phyloP scores from a whole-genome alignment of 2,888 invertebrate genomes.

The Sussaba pulchella region DNA sequence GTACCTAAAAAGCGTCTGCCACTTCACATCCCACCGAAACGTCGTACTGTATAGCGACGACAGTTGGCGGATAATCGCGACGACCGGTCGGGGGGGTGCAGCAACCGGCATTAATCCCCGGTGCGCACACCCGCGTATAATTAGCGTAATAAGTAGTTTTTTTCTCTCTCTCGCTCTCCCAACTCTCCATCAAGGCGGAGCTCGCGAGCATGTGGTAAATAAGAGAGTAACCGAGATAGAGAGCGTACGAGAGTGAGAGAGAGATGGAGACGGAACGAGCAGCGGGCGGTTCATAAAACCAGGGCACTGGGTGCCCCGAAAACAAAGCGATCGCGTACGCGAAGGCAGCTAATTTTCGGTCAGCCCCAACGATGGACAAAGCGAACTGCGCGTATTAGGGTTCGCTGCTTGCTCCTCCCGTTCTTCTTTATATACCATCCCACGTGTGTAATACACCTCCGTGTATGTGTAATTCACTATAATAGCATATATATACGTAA shows the following conservation, averaged over 20 bases:
- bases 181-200: constrained; percentile 73
- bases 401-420: constrained; percentile 51
- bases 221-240: constrained; percentile 34
- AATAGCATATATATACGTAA: too few relatives aligned
- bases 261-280: constrained; percentile 30
- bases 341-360: constrained; percentile 82
- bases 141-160: constrained; percentile 84
- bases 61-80: constrained; percentile 80
- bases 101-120: constrained; percentile 65
- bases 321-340: constrained; percentile 76
- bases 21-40: neutral
- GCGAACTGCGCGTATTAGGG: constrained; percentile 68
- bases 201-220: constrained; percentile 56
- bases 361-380: constrained; percentile 77
- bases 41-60: constrained; percentile 67
- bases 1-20: neutral
- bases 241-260: too few relatives aligned
- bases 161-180: constrained; percentile 53
- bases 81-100: constrained; percentile 70
- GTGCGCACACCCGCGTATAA: constrained; percentile 79
- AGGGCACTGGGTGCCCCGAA: constrained; percentile 76
- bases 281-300: constrained; percentile 50
- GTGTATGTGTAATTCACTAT: neutral
- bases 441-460: neutral
- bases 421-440: constrained; percentile 3